These are phyloP conservation scores for Pogonomyrmex barbatus DNA, from an alignment of 1,140 invertebrate species.

Conservation along the genomic window DNA sequence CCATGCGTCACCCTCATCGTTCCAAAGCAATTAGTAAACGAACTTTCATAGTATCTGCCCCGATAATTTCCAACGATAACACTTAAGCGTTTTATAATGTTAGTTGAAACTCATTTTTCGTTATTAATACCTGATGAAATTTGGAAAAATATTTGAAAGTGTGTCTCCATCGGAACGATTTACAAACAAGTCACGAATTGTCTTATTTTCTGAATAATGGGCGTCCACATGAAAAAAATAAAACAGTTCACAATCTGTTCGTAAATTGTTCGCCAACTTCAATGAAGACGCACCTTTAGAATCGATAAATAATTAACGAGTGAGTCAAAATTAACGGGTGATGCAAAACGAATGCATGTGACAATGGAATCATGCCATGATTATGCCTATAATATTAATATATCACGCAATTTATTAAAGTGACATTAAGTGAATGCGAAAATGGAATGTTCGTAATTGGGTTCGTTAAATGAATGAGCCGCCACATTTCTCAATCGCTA, in stretches of 20 bases:
- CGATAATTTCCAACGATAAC: slow-evolving; percentile 46
- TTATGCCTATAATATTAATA: neutral
- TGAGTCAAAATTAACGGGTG: neutral
- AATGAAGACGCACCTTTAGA: neutral
- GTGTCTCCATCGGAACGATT: too few species aligned
- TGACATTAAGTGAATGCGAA: neutral
- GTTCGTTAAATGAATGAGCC: slow-evolving; percentile 1
- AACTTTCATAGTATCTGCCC: slow-evolving; percentile 46
- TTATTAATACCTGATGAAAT: neutral
- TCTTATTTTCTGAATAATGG: too few species aligned
- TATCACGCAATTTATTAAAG: neutral
- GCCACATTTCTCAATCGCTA: slow-evolving; percentile 10
- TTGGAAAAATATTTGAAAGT: neutral
- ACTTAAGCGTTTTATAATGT: slow-evolving; percentile 4
- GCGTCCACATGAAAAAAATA: too few species aligned
- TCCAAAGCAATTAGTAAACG: slow-evolving; percentile 61
- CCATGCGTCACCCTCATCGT: slow-evolving; percentile 36
- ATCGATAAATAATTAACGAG: neutral
- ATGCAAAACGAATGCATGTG: neutral
- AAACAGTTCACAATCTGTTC: too few species aligned
- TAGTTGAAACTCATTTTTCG: neutral
- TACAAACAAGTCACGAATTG: too few species aligned
- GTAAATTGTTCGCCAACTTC: too few species aligned
- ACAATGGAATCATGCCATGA: neutral
- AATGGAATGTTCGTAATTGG: neutral